phyloP scores from a whole-genome alignment of 2,797 vertebrate genomes.

The Taeniopygia guttata region DNA sequence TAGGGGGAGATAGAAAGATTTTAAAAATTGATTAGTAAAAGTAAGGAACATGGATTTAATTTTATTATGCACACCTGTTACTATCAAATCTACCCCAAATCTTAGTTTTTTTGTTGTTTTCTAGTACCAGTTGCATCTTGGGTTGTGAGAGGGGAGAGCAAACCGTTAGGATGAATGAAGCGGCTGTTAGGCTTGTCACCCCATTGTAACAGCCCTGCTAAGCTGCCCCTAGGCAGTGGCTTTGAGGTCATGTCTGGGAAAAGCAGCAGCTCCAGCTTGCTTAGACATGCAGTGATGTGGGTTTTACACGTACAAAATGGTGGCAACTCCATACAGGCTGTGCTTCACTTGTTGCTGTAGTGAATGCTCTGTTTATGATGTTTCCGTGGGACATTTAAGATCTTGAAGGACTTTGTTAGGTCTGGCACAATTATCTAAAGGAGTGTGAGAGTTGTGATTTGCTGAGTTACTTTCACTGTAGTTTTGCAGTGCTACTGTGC shows the following conservation, averaged over 20 bases:
- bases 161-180: not conserved
- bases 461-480: not conserved
- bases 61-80: not conserved
- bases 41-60: not conserved
- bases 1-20: conserved; percentile 31
- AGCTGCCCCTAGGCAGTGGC: not conserved
- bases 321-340: not conserved
- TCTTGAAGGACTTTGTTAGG: not conserved
- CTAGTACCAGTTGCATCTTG: not conserved
- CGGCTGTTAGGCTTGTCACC: not conserved
- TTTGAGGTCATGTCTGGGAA: not conserved
- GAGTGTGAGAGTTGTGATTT: not conserved
- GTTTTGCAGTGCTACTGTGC: not conserved
- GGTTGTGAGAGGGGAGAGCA: not conserved
- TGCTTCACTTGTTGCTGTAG: not conserved
- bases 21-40: not conserved
- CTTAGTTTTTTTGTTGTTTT: not conserved
- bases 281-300: not conserved
- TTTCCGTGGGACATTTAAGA: not conserved
- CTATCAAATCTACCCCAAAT: not conserved
- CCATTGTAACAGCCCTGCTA: not conserved
- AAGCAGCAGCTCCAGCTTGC: not conserved
- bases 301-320: not conserved
- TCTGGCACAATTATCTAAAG: not conserved
- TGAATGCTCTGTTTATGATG: not conserved